phyloP scores from a whole-genome alignment of 2,113 vertebrate species.

The Lagenorhynchus albirostris region DNA sequence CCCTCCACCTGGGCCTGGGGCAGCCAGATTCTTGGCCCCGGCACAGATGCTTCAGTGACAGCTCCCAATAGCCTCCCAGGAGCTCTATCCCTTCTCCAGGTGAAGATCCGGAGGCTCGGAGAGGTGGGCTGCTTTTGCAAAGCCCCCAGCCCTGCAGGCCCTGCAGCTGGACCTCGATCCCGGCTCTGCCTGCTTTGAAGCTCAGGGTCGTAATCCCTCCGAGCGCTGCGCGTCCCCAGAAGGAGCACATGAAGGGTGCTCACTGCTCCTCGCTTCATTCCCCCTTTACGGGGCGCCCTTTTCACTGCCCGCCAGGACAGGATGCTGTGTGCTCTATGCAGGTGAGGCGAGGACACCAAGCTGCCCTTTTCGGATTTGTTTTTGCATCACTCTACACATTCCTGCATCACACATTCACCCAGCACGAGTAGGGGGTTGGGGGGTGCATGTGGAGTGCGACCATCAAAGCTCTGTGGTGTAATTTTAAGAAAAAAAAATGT shows the following conservation, averaged over 20 bases:
- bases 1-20: neutral
- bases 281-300: accelerated
- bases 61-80: no score
- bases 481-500: no score
- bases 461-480: accelerated
- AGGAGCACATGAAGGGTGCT: neutral
- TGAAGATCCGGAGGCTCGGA: accelerated
- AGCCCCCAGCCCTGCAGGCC: neutral
- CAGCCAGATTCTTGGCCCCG: accelerated
- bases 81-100: neutral
- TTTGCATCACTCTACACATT: accelerated
- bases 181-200: accelerated
- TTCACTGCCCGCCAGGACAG: accelerated
- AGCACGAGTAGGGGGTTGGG: neutral
- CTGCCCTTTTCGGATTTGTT: neutral
- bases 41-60: neutral
- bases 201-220: no score
- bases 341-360: neutral
- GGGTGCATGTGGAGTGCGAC: accelerated
- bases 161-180: accelerated
- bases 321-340: accelerated
- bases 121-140: neutral
- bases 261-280: neutral
- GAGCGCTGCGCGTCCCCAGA: accelerated
- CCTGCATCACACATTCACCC: neutral